Conservation (phyloP, 1,140 invertebrate genomes). For the Lepeophtheirus salmonis region DNA sequence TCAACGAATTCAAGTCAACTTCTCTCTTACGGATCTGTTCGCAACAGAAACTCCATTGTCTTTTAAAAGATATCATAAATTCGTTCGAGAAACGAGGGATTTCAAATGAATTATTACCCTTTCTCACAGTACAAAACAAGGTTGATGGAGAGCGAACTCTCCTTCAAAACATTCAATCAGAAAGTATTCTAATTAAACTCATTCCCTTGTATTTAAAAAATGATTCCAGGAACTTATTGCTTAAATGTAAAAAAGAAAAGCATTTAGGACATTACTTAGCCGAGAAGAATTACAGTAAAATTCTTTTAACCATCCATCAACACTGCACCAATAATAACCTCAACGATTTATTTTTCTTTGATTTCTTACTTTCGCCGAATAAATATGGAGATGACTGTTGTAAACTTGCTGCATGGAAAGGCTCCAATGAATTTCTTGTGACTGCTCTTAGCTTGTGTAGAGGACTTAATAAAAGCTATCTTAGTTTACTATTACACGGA, state of each 20-base stretch:
- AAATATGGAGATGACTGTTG: not conserved
- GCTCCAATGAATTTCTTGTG: not conserved
- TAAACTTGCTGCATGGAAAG: not conserved
- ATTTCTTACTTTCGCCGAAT: not conserved
- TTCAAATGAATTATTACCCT: not conserved
- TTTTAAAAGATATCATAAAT: not conserved
- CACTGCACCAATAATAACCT: not conserved
- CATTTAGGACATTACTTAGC: not conserved
- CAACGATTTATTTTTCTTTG: not conserved
- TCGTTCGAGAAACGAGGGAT: not conserved
- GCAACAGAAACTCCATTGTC: not conserved
- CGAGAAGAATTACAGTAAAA: not conserved
- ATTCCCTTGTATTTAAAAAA: not conserved
- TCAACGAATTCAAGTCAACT: not conserved
- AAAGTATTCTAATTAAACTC: not conserved
- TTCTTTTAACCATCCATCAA: not conserved
- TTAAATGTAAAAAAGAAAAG: not conserved
- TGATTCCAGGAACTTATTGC: not conserved
- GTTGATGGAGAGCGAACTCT: not conserved
- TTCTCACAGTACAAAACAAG: not conserved
- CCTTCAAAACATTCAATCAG: not conserved
- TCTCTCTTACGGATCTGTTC: not conserved
- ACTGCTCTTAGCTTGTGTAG: not conserved
- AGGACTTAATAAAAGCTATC: not conserved
- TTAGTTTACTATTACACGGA: not conserved